Evolutionary conservation across 1,140 invertebrate species (phyloP), one percentile per base, ranked within the genome.

Genomic region (Phortica variegata): DNA sequence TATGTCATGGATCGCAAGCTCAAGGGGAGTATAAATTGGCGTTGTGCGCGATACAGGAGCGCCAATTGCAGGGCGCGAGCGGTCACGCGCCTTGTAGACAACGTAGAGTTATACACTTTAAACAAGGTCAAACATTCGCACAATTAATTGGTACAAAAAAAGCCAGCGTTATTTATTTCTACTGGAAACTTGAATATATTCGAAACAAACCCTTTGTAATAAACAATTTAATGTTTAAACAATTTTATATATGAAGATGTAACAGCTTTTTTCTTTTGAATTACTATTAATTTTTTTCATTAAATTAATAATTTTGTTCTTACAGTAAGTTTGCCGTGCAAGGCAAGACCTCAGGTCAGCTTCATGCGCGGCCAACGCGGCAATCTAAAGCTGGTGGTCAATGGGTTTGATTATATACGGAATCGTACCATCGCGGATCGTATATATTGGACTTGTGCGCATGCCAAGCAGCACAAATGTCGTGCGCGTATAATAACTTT

Each of bases 1-100:
- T 76, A 65, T 33, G 65, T 75, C 1, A 62, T 71, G 58, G 73
- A 75, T 54, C 61, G 70, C 3, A 66, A 58, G 33, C 49, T 76
- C 2, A 76, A 75, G 36, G 59, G 54, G 33, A 70, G 59, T 26
- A 73, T 71, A 31, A 75, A 75, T 37, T 76, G 73, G 73, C 66
- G 73, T 2, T 76, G 73, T 43, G 50, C 65, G 3, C 61, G 71
- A 8, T 75, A 75, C 34, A 56, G 61, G 7, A 69, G 70, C 34
- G 54, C 56, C 43, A 69, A 65, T 20, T 76, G 74, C 44, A 71
- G 60, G 32, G 71, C 75, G 6, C 58, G 74, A 10, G 74, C 71
- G 1, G 73, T 69, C n/a, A 76, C 73, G 8, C 58, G 61, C 13
- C 31, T 51, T 3, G 46, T 73, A 0, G 56, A 69, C 18, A 52